These are phyloP conservation scores for Rhodinocichla rosea DNA, from an alignment of 2,113 vertebrate species.

Conservation along the genomic window DNA sequence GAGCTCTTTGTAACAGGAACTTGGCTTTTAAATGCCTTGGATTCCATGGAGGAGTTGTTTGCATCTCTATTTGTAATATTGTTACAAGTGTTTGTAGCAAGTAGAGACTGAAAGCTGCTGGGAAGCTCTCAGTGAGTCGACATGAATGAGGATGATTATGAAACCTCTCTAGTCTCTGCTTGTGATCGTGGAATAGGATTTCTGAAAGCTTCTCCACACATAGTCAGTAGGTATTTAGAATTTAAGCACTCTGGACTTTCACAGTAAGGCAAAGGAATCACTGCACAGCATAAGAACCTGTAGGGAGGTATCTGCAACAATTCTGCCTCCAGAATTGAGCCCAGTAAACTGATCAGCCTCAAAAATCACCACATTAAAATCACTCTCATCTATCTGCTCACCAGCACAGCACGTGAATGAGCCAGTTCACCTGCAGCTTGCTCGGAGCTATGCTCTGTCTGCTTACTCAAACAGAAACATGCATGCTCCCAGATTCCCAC, in stretches of 20 bases:
- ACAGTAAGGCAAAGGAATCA: not conserved
- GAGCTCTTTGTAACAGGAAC: not conserved
- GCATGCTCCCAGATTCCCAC: not conserved
- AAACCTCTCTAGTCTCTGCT: not conserved
- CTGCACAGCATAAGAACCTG: not conserved
- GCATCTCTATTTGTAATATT: not conserved
- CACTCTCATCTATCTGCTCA: not conserved
- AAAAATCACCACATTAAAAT: not conserved
- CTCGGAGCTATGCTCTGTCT: rapidly evolving
- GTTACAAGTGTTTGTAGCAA: not conserved
- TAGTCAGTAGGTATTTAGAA: not conserved
- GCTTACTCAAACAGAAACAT: not conserved
- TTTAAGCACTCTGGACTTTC: not conserved
- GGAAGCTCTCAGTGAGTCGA: not conserved
- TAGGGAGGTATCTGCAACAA: not conserved
- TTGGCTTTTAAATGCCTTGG: not conserved
- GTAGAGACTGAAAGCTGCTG: not conserved
- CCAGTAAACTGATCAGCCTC: not conserved
- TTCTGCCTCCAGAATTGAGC: not conserved
- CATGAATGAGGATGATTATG: not conserved
- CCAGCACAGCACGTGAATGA: not conserved
- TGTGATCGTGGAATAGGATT: not conserved
- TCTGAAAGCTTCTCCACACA: not conserved
- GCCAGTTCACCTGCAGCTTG: not conserved
- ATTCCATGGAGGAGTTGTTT: not conserved